phyloP scores from a whole-genome alignment of 2,888 invertebrate genomes.

The Lithophane socia region DNA sequence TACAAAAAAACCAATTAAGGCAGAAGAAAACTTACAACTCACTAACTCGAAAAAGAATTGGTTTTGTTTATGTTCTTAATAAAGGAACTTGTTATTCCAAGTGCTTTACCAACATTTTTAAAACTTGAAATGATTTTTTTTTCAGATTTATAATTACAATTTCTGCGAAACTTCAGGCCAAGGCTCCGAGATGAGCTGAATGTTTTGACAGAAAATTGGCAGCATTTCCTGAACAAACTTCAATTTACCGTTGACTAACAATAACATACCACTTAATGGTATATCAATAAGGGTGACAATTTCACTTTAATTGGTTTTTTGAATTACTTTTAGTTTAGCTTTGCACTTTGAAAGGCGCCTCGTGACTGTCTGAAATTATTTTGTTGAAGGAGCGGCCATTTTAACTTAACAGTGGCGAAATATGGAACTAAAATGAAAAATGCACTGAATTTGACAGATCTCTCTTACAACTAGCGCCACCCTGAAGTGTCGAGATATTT shows the following conservation, averaged over 20 bases:
- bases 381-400: constrained; percentile 17
- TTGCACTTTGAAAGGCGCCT: constrained; percentile 30
- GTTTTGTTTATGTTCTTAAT: neutral
- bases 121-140: constrained; percentile 6
- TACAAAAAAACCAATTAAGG: neutral
- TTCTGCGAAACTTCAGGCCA: constrained; percentile 53
- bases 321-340: constrained; percentile 15
- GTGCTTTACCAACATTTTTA: neutral
- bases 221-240: constrained; percentile 54
- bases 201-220: constrained; percentile 70
- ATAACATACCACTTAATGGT: constrained; percentile 13
- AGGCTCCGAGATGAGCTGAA: constrained; percentile 52
- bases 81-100: neutral
- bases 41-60: neutral
- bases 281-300: constrained; percentile 21
- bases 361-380: constrained; percentile 50
- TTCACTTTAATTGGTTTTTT: constrained; percentile 35
- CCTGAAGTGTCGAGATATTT: neutral
- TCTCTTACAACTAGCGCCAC: neutral
- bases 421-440: neutral
- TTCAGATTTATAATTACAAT: constrained; percentile 11
- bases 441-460: constrained; percentile 8
- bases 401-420: neutral
- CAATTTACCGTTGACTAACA: constrained; percentile 33
- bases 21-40: neutral